A percentile compares a stretch with the other conserved stretches of the same genome.
Conservation (phyloP, 2,888 invertebrate species). For the Agrochola litura region DNA sequence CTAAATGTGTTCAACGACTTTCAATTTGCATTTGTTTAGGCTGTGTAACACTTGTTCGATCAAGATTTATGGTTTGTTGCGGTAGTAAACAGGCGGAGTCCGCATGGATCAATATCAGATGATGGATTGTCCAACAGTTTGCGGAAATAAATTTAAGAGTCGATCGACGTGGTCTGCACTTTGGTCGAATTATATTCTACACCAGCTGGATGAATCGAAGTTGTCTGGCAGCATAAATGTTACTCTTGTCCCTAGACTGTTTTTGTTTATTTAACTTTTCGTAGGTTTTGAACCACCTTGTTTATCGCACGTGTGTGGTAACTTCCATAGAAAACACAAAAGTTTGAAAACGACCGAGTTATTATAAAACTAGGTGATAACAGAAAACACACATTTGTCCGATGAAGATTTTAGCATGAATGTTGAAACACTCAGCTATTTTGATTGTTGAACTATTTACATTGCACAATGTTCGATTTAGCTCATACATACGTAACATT, state of each 20-base stretch:
- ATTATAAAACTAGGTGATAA: slow-evolving; percentile 38
- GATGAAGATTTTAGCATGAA: slow-evolving; percentile 31
- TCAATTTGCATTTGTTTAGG: slow-evolving; percentile 41
- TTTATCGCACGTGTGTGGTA: slow-evolving; percentile 16
- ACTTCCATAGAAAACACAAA: slow-evolving; percentile 17
- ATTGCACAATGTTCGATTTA: slow-evolving; percentile 54
- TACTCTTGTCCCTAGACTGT: background rate
- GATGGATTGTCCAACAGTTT: slow-evolving; percentile 40
- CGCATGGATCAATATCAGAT: slow-evolving; percentile 41
- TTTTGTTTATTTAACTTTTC: background rate
- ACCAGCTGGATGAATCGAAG: background rate
- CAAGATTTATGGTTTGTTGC: slow-evolving; percentile 44
- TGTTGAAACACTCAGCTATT: slow-evolving; percentile 51
- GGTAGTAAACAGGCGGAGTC: slow-evolving; percentile 28
- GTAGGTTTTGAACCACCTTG: background rate
- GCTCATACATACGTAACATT: slow-evolving; percentile 49
- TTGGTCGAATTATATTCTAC: slow-evolving; percentile 10
- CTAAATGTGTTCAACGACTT: slow-evolving; percentile 36
- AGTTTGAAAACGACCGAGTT: slow-evolving; percentile 18
- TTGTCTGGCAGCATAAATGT: background rate
- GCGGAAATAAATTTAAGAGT: slow-evolving; percentile 19
- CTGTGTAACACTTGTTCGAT: slow-evolving; percentile 32
- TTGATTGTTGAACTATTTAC: slow-evolving; percentile 48
- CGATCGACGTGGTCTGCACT: slow-evolving; percentile 19
- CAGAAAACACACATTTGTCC: slow-evolving; percentile 41